These are phyloP conservation scores for Cotesia typhae DNA, from an alignment of 1,140 invertebrate genomes.

Conservation along the genomic window DNA sequence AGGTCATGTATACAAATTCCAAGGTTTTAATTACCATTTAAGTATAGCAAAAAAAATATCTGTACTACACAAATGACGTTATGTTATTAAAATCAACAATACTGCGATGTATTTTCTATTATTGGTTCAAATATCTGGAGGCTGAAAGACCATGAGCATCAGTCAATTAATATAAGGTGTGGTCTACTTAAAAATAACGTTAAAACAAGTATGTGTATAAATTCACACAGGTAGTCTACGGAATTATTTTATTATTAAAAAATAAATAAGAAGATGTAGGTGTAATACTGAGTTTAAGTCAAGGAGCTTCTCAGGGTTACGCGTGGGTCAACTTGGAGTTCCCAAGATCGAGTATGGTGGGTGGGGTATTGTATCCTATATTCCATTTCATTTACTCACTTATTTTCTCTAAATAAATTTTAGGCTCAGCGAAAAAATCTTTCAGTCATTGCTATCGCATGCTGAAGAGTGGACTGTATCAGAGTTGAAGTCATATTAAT, in stretches of 20 bases:
- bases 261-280: conserved; percentile 8
- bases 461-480: background rate
- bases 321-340: conserved; percentile 27
- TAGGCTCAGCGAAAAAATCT: conserved; percentile 1
- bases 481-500: background rate
- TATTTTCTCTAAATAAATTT: conserved; percentile 7
- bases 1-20: conserved; percentile 22
- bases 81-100: background rate
- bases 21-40: conserved; percentile 28
- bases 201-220: background rate
- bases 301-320: conserved; percentile 23
- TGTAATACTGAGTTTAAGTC: background rate
- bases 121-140: background rate
- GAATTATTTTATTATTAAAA: background rate
- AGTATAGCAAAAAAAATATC: background rate
- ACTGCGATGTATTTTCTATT: background rate
- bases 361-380: background rate
- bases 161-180: conserved; percentile 17
- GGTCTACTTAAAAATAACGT: conserved; percentile 9
- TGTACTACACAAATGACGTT: background rate
- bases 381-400: conserved; percentile 4
- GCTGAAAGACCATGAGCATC: background rate
- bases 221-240: background rate
- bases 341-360: conserved; percentile 23
- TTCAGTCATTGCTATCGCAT: conserved; percentile 14